Base-by-base conservation (phyloP, 92 coral and sea anemone species). In the Actinernus sp. region DNA sequence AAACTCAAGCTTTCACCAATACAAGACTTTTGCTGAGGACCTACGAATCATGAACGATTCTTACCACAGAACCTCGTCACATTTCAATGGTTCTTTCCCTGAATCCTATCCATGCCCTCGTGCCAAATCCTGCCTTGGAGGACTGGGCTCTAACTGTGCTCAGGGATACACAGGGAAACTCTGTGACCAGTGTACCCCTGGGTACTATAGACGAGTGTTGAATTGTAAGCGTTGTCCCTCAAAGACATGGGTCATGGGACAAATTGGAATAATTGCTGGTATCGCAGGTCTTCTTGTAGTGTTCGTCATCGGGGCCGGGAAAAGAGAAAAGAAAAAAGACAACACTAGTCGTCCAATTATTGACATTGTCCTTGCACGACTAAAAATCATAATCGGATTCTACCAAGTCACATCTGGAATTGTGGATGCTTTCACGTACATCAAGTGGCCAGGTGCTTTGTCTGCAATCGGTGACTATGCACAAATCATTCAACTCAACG, bases 341-440 rank as follows among this genome's bases (percentile, higher is more conserved):
- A 37, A 34, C 18, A 18, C 76, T 31, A 64, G 53, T 12, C 21
- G 76, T 0, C 24, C 76, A 21, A n/a, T 30, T 4, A 31, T 64
- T 16, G 76, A 68, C 50, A 40, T 68, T 10, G 34, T 68, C 14
- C 76, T 68, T 2, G 53, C 76, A 11, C 64, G 55, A 17, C 51
- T 68, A n/a, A 68, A 68, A 31, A 68, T 68, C 31, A 18, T 55
- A n/a, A 55, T 55, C 33, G 76, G 76, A 23, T 68, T 68, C 39
- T 68, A 68, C 46, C 76, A 68, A 40, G 76, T 68, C 25, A 18
- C 44, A 10, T 49, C 76, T 1, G 65, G 65, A 25, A 14, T 55
- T 4, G 52, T 68, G 26, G 49, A 68, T 17, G 76, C 76, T 16
- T 68, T 68, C 29, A 33, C 64, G 13, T 68, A 68, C 32, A 36